Percentiles rank a stretch among this genome's conserved stretches.
phyloP scores from a whole-genome alignment of 2,797 vertebrate genomes.

The Eidolon dupreanum region DNA sequence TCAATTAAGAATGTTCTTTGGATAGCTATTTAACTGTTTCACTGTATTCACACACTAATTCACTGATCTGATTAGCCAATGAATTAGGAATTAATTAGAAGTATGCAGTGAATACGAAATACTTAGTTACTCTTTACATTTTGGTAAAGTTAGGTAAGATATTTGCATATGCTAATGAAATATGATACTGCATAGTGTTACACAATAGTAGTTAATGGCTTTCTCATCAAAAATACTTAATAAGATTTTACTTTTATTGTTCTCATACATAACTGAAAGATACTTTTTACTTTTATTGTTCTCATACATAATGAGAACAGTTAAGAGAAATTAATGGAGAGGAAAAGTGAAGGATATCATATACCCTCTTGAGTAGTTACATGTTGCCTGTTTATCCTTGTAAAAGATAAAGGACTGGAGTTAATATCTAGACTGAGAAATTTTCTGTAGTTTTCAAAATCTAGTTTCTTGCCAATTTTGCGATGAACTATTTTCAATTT shows the following conservation, averaged over 20 bases:
- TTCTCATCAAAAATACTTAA: background rate
- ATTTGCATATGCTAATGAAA: background rate
- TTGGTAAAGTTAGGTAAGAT: background rate
- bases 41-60: slow-evolving; percentile 11
- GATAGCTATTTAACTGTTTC: background rate
- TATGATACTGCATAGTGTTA: background rate
- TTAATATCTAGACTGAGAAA: background rate
- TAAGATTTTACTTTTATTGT: background rate
- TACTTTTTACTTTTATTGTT: background rate
- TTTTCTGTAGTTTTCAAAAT: background rate
- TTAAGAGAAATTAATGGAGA: slow-evolving; percentile 38
- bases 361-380: background rate
- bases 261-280: slow-evolving; percentile 13
- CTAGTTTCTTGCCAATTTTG: background rate
- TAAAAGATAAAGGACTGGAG: background rate
- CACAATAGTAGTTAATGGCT: background rate
- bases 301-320: background rate
- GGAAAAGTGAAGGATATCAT: slow-evolving; percentile 6
- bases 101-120: background rate
- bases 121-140: background rate
- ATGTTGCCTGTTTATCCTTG: background rate
- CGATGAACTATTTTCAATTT: background rate
- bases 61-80: slow-evolving; percentile 11
- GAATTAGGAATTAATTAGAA: slow-evolving; percentile 22
- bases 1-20: slow-evolving; percentile 17